phyloP scores from a whole-genome alignment of 2,113 vertebrate species.

The Neotoma lepida region DNA sequence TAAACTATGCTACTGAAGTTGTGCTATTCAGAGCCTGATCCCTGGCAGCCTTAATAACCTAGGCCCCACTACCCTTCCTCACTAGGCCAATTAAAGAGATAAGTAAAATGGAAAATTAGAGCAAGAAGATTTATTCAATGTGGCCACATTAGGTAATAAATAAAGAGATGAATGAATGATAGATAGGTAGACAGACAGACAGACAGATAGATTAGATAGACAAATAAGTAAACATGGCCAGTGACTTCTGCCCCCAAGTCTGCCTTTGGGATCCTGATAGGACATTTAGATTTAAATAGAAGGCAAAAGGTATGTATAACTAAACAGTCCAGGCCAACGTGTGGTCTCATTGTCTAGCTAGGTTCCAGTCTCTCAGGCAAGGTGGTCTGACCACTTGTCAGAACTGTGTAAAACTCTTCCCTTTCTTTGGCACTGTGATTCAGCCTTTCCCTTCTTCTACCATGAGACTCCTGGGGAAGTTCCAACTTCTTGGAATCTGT shows the following conservation, averaged over 20 bases:
- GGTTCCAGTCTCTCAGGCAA: neutral
- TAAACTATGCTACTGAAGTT: neutral
- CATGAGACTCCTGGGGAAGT: neutral
- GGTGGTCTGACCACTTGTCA: neutral
- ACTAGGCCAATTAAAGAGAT: neutral
- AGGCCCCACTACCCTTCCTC: neutral
- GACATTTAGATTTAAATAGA: neutral
- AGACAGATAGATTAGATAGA: neutral
- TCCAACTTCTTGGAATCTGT: neutral
- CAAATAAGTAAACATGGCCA: neutral
- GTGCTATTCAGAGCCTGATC: neutral
- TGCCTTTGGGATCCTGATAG: neutral
- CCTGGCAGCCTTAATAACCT: neutral
- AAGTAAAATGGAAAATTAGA: neutral
- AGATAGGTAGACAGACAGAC: too few species aligned
- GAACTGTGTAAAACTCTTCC: neutral
- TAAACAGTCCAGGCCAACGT: neutral
- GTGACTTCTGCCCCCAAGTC: neutral
- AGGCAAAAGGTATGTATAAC: neutral
- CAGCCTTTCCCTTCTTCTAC: neutral
- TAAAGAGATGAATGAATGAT: too few species aligned
- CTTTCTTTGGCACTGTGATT: neutral
- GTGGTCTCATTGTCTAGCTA: neutral
- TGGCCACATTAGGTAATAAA: neutral
- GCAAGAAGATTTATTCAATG: neutral